These are phyloP conservation scores for Spialia ferax DNA, from an alignment of 2,888 invertebrate species.

Conservation along the genomic window DNA sequence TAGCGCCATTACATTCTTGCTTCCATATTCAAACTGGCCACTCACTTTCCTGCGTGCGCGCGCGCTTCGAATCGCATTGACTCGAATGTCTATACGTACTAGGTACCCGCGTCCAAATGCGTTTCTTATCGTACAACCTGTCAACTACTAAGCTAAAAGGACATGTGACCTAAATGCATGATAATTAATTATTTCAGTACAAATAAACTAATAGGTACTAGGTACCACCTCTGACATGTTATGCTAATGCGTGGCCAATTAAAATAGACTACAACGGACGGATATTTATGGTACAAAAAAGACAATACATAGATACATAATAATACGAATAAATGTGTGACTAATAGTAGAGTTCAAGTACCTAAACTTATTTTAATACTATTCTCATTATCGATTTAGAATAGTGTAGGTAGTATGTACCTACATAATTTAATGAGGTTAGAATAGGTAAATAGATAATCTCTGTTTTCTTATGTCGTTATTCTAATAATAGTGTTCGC, in stretches of 20 bases:
- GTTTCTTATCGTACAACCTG: constrained; percentile 43
- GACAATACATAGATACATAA: not conserved
- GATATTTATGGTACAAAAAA: not conserved
- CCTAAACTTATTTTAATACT: not conserved
- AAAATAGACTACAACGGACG: not conserved
- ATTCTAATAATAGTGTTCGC: too few species aligned
- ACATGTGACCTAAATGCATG: constrained; percentile 45
- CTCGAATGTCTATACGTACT: constrained; percentile 67
- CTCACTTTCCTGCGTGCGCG: constrained; percentile 76
- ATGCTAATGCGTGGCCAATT: constrained; percentile 27
- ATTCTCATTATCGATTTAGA: not conserved
- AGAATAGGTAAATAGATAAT: too few species aligned
- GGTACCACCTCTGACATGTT: constrained; percentile 53
- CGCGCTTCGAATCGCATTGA: constrained; percentile 67
- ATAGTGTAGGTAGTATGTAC: not conserved
- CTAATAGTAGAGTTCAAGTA: too few species aligned
- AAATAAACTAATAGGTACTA: too few species aligned
- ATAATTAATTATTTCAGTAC: constrained; percentile 33
- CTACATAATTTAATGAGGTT: too few species aligned
- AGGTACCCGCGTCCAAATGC: constrained; percentile 46
- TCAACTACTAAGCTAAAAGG: constrained; percentile 42
- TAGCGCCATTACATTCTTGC: constrained; percentile 58
- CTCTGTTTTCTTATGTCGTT: not conserved
- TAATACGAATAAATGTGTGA: not conserved
- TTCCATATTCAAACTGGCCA: constrained; percentile 73